Evolutionary conservation across 2,888 invertebrate genomes (phyloP).

Genomic region (Phengaris arion): DNA sequence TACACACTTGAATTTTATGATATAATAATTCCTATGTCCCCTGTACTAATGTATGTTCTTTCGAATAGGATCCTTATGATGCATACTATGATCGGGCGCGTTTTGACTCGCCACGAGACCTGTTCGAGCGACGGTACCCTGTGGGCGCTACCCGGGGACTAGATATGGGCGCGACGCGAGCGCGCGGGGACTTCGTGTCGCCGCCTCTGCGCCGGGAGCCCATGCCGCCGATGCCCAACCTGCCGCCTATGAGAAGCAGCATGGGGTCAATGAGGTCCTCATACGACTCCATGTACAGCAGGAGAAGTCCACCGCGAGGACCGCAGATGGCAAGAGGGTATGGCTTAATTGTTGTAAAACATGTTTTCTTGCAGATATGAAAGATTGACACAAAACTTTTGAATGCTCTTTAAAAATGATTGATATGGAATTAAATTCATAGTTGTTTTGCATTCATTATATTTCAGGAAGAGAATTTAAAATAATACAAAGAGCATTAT

Average conservation of each 20-base stretch:
- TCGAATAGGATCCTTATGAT: conserved; percentile 83
- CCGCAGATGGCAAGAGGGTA: conserved; percentile 78
- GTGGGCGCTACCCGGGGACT: conserved; percentile 77
- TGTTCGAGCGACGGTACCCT: conserved; percentile 90
- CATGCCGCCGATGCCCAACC: conserved; percentile 88
- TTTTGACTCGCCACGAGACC: conserved; percentile 88
- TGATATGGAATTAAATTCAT: no score
- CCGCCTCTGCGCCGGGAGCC: conserved; percentile 88
- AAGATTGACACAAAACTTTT: no score
- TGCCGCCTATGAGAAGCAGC: conserved; percentile 80
- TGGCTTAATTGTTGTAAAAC: conserved; percentile 41
- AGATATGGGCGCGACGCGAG: conserved; percentile 77
- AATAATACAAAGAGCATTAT: no score
- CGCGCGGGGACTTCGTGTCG: conserved; percentile 84
- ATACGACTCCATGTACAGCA: conserved; percentile 90
- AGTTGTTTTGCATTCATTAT: no score
- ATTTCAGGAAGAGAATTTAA: no score
- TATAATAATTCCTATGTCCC: neutral
- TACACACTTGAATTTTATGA: conserved; percentile 15
- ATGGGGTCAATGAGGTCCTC: conserved; percentile 85
- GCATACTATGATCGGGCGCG: conserved; percentile 89
- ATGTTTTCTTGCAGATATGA: no score
- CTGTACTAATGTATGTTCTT: conserved; percentile 35
- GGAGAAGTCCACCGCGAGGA: conserved; percentile 86
- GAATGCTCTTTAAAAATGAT: no score